Percentiles rank a stretch among this genome's conserved stretches.
phyloP scores from a whole-genome alignment of 2,113 vertebrate species.

The Mastomys natalensis region DNA sequence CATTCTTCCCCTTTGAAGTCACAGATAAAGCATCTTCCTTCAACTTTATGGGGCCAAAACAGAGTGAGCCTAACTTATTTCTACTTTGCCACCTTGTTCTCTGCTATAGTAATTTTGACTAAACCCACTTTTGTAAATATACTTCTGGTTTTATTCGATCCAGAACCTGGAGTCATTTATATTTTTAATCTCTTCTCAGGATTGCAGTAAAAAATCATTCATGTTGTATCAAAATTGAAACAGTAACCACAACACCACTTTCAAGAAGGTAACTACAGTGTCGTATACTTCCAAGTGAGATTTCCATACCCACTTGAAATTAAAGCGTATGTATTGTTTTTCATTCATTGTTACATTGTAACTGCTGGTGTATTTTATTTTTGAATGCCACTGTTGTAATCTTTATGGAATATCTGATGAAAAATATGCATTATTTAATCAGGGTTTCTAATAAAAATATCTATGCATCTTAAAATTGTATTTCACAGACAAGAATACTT shows the following conservation, averaged over 20 bases:
- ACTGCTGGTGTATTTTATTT: not conserved
- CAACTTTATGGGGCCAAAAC: not conserved
- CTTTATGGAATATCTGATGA: not conserved
- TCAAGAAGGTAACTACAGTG: not conserved
- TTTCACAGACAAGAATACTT: slow-evolving; percentile 52
- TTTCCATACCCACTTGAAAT: slow-evolving; percentile 41
- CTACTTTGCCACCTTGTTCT: not conserved
- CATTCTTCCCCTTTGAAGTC: not conserved
- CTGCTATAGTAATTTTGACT: not conserved
- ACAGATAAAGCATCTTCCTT: not conserved
- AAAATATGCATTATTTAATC: slow-evolving; percentile 13
- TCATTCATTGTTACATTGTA: slow-evolving; percentile 1
- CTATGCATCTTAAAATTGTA: slow-evolving; percentile 19
- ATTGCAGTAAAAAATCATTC: slow-evolving; percentile 15
- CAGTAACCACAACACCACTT: not conserved
- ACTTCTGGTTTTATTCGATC: slow-evolving; percentile 5
- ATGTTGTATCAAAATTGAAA: slow-evolving; percentile 32
- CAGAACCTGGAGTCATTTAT: slow-evolving; percentile 8
- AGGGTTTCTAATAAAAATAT: slow-evolving; percentile 36
- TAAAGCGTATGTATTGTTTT: not conserved
- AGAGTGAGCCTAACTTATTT: not conserved
- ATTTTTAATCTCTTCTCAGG: slow-evolving; percentile 19
- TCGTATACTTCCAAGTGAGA: not conserved
- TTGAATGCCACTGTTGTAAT: not conserved
- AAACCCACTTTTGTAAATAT: slow-evolving; percentile 9